Evolutionary conservation across 2,113 vertebrate species (phyloP).

Genomic region (Dendropsophus ebraccatus): DNA sequence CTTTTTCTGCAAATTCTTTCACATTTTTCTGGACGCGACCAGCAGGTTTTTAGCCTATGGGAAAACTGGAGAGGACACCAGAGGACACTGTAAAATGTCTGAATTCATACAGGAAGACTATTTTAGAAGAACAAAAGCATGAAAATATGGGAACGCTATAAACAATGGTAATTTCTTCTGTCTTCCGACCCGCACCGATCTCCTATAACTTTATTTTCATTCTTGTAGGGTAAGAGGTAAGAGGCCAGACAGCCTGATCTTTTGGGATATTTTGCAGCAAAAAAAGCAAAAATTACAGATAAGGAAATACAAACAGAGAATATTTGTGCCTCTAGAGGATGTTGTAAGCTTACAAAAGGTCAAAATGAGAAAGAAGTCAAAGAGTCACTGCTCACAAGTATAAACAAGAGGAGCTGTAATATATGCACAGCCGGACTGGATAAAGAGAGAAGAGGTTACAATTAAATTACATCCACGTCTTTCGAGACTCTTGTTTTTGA

Average conservation of each 20-base stretch:
- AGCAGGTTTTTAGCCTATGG: no score
- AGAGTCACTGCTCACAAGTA: not conserved
- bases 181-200: not conserved
- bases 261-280: not conserved
- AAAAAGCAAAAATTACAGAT: not conserved
- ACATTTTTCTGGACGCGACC: no score
- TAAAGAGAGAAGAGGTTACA: not conserved
- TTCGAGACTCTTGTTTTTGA: not conserved
- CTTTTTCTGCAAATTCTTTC: no score
- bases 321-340: constrained; percentile 13
- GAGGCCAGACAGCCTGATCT: constrained; percentile 6
- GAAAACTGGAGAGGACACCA: no score
- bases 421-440: not conserved
- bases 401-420: not conserved
- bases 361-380: constrained; percentile 11
- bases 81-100: no score
- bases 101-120: not conserved
- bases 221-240: constrained; percentile 1
- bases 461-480: not conserved
- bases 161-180: not conserved
- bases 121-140: not conserved
- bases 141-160: not conserved
- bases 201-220: not conserved
- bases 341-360: constrained; percentile 10
- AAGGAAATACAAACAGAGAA: constrained; percentile 4